These are phyloP conservation scores for Lottia scabra DNA, from an alignment of 2,888 invertebrate genomes.

Conservation along the genomic window DNA sequence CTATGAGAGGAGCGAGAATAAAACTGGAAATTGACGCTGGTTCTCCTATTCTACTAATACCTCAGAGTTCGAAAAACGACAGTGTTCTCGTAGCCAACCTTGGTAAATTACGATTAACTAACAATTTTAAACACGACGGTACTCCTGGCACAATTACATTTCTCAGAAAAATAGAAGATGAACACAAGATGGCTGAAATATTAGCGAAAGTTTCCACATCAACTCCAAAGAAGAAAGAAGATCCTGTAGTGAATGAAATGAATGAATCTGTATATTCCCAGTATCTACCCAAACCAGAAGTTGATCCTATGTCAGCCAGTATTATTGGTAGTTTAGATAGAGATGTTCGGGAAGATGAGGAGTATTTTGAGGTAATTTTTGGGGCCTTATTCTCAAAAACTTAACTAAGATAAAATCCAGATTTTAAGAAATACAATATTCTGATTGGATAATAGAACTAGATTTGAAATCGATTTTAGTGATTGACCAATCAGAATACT, in stretches of 20 bases:
- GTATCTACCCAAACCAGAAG: slow-evolving; percentile 31
- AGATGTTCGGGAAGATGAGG: slow-evolving; percentile 46
- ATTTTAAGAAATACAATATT: no score
- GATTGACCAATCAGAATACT: no score
- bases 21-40: slow-evolving; percentile 77
- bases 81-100: slow-evolving; percentile 85
- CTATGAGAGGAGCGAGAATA: slow-evolving; percentile 71
- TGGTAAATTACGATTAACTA: slow-evolving; percentile 81
- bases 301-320: slow-evolving; percentile 62
- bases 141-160: slow-evolving; percentile 49
- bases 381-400: slow-evolving; percentile 6
- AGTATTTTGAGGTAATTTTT: slow-evolving; percentile 19
- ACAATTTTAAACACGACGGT: slow-evolving; percentile 76
- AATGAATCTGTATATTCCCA: slow-evolving; percentile 50
- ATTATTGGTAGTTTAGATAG: slow-evolving; percentile 62
- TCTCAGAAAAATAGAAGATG: slow-evolving; percentile 15
- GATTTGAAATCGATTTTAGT: no score
- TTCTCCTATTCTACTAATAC: slow-evolving; percentile 87
- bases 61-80: slow-evolving; percentile 84
- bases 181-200: slow-evolving; percentile 6
- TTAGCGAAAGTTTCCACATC: background rate
- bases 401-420: no score
- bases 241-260: slow-evolving; percentile 33
- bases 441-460: no score
- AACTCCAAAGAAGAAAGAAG: slow-evolving; percentile 13